Percentiles rank a stretch among this genome's conserved stretches.
Conservation (phyloP, 1,140 invertebrate genomes). For the Prorops nasuta region DNA sequence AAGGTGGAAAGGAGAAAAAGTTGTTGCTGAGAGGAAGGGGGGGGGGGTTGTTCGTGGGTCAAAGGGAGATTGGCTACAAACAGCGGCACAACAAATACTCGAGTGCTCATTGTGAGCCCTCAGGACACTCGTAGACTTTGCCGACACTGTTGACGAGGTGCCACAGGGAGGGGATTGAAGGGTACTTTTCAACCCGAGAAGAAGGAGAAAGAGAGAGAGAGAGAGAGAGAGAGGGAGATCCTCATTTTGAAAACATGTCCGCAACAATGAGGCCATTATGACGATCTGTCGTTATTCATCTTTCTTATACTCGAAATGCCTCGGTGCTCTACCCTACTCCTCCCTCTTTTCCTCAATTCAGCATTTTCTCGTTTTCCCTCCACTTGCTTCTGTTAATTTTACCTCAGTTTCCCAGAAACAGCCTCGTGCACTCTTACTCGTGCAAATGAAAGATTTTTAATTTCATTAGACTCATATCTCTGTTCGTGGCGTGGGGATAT, state of each 20-base stretch:
- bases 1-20: constrained; percentile 2
- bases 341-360: constrained; percentile 9
- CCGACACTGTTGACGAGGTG: constrained; percentile 6
- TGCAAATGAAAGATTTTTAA: too few relatives aligned
- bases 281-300: constrained; percentile 39
- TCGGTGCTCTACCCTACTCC: constrained; percentile 13
- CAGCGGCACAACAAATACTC: constrained; percentile 56
- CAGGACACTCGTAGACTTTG: constrained; percentile 30
- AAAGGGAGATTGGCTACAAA: constrained; percentile 46
- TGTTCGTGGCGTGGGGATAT: too few relatives aligned
- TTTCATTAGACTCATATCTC: too few relatives aligned
- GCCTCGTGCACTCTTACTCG: too few relatives aligned
- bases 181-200: background rate
- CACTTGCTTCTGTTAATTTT: constrained; percentile 7
- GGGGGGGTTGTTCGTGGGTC: constrained; percentile 7
- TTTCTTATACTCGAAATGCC: constrained; percentile 5
- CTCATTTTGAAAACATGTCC: constrained; percentile 56
- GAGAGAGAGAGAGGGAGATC: too few relatives aligned
- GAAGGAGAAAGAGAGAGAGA: background rate
- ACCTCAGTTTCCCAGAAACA: constrained; percentile 5
- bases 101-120: constrained; percentile 40
- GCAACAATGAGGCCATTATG: constrained; percentile 55
- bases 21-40: constrained; percentile 2
- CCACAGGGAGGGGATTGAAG: too few relatives aligned
- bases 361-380: constrained; percentile 18